Conservation (phyloP, 2,888 invertebrate genomes). For the Xanthia togata region DNA sequence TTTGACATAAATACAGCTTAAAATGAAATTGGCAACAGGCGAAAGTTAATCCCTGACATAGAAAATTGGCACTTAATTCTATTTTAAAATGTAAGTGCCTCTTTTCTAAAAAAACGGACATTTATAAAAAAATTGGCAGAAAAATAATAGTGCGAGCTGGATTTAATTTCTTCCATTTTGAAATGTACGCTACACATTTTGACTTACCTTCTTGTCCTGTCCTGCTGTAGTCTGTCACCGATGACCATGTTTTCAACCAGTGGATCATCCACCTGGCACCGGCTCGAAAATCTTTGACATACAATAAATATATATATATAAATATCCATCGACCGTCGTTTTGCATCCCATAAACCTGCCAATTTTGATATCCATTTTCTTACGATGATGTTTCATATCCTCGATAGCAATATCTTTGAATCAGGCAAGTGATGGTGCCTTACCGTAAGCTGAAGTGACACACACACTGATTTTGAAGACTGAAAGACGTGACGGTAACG, state of each 20-base stretch:
- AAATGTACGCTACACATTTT: not conserved
- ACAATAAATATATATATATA: constrained; percentile 37
- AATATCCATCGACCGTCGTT: constrained; percentile 9
- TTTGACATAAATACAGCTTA: no score
- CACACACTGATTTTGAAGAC: not conserved
- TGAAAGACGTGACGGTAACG: not conserved
- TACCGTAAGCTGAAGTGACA: constrained; percentile 22
- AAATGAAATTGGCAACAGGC: not conserved
- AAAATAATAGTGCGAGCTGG: not conserved
- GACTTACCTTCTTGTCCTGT: constrained; percentile 79
- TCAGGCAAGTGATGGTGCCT: not conserved
- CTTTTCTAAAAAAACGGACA: not conserved
- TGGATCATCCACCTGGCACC: constrained; percentile 86
- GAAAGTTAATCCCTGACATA: not conserved
- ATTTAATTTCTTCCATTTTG: not conserved
- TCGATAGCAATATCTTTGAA: constrained; percentile 1
- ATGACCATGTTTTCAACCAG: constrained; percentile 85
- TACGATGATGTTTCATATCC: not conserved
- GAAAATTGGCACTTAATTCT: not conserved
- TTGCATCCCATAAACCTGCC: not conserved
- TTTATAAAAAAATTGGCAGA: not conserved
- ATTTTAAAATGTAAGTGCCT: not conserved
- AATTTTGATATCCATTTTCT: not conserved
- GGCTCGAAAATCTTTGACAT: constrained; percentile 83
- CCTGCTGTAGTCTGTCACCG: constrained; percentile 79